These are phyloP conservation scores for Apistogramma diplotaenia DNA, from an alignment of 2,113 vertebrate genomes.

Conservation along the genomic window DNA sequence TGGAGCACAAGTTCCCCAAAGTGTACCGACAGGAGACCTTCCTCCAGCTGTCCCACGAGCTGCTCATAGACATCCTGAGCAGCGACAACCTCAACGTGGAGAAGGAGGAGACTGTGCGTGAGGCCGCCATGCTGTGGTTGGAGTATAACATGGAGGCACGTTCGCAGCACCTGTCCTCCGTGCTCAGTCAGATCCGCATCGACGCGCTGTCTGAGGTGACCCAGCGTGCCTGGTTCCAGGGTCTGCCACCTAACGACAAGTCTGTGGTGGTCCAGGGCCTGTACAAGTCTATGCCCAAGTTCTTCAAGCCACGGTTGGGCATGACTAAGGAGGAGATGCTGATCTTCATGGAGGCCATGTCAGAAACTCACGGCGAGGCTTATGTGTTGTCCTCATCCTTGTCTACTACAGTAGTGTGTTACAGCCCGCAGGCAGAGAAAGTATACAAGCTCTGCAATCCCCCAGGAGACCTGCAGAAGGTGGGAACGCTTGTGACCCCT, in stretches of 20 bases:
- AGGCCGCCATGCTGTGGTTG: conserved; percentile 97
- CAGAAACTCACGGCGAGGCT: conserved; percentile 79
- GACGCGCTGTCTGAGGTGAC: conserved; percentile 98
- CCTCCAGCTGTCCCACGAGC: conserved; percentile 94
- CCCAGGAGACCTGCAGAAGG: conserved; percentile 92
- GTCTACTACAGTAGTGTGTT: conserved; percentile 88
- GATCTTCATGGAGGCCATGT: conserved; percentile 93
- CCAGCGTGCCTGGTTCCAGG: conserved; percentile 98
- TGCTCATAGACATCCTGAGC: conserved; percentile 95
- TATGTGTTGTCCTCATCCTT: conserved; percentile 53
- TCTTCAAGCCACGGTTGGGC: conserved; percentile 96
- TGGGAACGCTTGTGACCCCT: conserved; percentile 91
- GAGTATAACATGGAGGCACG: conserved; percentile 96
- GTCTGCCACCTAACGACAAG: conserved; percentile 95
- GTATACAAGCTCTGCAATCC: conserved; percentile 95
- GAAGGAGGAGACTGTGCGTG: conserved; percentile 96
- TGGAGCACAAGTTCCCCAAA: conserved; percentile 96
- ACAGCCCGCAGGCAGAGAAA: conserved; percentile 96
- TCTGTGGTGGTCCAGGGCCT: conserved; percentile 98
- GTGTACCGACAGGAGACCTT: conserved; percentile 96
- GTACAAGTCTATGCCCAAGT: conserved; percentile 99
- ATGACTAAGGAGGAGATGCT: conserved; percentile 99
- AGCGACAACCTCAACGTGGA: conserved; percentile 99
- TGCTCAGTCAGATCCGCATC: conserved; percentile 97
- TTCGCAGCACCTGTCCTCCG: conserved; percentile 95